Conservation (phyloP, 2,888 invertebrate species). For the Torymus tubicola region DNA sequence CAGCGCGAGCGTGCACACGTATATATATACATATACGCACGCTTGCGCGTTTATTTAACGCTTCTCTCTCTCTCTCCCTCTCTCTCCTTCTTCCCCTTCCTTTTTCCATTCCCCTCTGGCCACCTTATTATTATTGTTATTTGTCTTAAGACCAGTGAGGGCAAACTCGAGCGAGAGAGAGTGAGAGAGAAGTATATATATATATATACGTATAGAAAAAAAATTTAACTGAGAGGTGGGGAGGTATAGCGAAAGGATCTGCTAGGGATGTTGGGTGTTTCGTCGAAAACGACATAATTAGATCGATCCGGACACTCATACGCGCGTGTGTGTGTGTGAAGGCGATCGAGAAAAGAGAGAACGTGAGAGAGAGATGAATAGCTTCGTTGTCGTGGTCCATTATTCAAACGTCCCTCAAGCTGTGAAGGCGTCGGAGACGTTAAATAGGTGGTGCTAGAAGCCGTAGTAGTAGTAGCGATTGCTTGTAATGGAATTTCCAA, state of each 20-base stretch:
- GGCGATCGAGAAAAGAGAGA: constrained; percentile 4
- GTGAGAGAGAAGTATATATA: not conserved
- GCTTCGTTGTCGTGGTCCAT: not conserved
- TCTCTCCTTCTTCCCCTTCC: constrained; percentile 13
- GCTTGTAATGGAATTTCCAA: not conserved
- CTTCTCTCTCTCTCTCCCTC: constrained; percentile 19
- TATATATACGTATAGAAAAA: not conserved
- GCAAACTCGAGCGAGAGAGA: not conserved
- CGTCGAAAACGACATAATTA: constrained; percentile 57
- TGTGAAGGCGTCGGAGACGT: not conserved
- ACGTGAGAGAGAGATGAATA: not conserved
- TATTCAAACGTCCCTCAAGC: constrained; percentile 46
- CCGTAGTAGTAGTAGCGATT: not conserved
- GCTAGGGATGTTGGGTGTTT: constrained; percentile 39
- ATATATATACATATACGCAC: constrained; percentile 16
- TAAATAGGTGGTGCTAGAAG: constrained; percentile 9
- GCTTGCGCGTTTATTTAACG: constrained; percentile 41
- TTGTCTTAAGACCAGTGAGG: constrained; percentile 40
- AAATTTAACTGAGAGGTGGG: constrained; percentile 59
- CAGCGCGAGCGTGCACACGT: constrained; percentile 50
- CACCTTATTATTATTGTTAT: constrained; percentile 59
- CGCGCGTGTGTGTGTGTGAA: not conserved
- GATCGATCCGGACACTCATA: constrained; percentile 54
- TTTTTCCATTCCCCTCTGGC: not conserved
- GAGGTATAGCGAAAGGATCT: constrained; percentile 55